Conservation (phyloP, 1,140 invertebrate genomes). For the Panagrolaimus sp. region DNA sequence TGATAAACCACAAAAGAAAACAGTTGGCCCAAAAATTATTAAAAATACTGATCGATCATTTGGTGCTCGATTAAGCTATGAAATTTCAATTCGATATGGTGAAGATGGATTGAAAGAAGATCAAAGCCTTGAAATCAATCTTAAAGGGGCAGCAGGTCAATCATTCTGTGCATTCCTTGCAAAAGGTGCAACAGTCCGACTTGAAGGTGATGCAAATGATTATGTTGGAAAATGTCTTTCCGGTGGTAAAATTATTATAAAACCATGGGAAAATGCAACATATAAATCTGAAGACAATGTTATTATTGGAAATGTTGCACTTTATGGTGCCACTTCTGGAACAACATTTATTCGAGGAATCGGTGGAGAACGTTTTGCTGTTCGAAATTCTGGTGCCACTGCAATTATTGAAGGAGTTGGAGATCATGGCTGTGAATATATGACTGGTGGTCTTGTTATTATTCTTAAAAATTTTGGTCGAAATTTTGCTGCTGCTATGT, state of each 20-base stretch:
- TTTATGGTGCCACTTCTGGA: slow-evolving; percentile 89
- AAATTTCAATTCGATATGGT: slow-evolving; percentile 72
- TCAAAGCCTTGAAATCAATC: slow-evolving; percentile 75
- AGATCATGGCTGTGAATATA: slow-evolving; percentile 98
- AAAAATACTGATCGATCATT: slow-evolving; percentile 87
- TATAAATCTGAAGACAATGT: slow-evolving; percentile 85
- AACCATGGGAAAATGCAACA: slow-evolving; percentile 76
- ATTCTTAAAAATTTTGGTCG: slow-evolving; percentile 87
- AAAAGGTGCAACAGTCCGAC: slow-evolving; percentile 76
- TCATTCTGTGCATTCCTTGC: slow-evolving; percentile 97
- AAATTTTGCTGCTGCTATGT: slow-evolving; percentile 98
- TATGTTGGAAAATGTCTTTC: slow-evolving; percentile 94
- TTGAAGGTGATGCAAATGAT: slow-evolving; percentile 97
- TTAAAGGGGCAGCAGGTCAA: slow-evolving; percentile 92
- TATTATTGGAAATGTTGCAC: slow-evolving; percentile 93
- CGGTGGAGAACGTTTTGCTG: slow-evolving; percentile 93
- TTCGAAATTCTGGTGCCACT: slow-evolving; percentile 87
- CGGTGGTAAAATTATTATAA: slow-evolving; percentile 88
- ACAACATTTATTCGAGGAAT: slow-evolving; percentile 90
- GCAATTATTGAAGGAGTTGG: slow-evolving; percentile 88
- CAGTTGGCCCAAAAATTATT: slow-evolving; percentile 73
- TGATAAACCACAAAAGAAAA: slow-evolving; percentile 29
- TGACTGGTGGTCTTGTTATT: slow-evolving; percentile 79
- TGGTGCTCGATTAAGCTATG: slow-evolving; percentile 83
- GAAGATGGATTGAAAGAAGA: slow-evolving; percentile 77